Evolutionary conservation across 2,113 vertebrate species (phyloP), one percentile per base, ranked within the genome.

Genomic region (Gobiocypris rarus): DNA sequence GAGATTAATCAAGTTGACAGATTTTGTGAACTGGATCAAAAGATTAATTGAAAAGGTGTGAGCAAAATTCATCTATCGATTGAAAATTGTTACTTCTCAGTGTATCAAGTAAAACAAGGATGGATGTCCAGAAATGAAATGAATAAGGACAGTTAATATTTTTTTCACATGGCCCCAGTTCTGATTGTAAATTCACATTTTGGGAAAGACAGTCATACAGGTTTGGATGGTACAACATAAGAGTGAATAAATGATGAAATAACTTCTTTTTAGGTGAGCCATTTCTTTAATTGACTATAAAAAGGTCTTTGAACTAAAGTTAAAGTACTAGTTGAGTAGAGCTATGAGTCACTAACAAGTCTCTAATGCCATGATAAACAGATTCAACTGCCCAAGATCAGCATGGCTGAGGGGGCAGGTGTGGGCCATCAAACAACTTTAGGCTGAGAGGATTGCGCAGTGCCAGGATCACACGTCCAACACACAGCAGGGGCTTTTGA

Each of bases 321-420:
- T 41, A 45, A 79, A 77, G 74, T 31, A 52, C 28, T 76, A 38
- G 14, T 41, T 8, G 69, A 75, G 45, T 17, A 79, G 63, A 63
- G 58, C 56, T 59, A 45, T 61, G 75, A 75, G 24, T 75, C 73
- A 75, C 73, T 52, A 75, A 75, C 73, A 52, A 75, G 45, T 75
- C 73, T 75, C 73, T 28, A 75, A 75, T 75, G 73, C 45, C 73
- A 75, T 7, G 3, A 41, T n/a, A 77, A 77, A 77, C 22, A 58
- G 75, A 56, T 77, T 34, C n/a, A 34, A 54, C 45, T 9, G 26
- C 75, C 70, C 81, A 81, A 77, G 71, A 74, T 41, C 87, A 84
- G 87, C 54, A 28, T 84, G 84, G 84, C 61, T 82, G 82, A 83
- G 87, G 71, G 83, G 81, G 81, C 87, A 86, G 81, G 86, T 88